Evolutionary conservation across 2,113 vertebrate species (phyloP).

Genomic region (Bambusicola thoracicus): DNA sequence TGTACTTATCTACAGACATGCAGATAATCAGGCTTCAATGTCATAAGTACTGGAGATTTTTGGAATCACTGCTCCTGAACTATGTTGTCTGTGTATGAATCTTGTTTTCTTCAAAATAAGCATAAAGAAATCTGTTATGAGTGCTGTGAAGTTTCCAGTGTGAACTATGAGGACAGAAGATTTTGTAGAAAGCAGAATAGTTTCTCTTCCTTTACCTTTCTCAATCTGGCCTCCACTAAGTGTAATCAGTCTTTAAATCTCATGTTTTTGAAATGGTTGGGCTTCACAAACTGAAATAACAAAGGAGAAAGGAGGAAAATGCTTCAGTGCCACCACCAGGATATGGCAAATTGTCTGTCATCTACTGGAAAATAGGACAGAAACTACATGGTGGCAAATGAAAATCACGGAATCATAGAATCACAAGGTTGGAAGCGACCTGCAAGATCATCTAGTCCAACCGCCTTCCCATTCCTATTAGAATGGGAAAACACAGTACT

Average conservation of each 20-base stretch:
- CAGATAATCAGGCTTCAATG: not conserved
- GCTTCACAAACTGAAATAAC: not conserved
- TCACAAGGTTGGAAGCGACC: too few species aligned
- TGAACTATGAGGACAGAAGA: not conserved
- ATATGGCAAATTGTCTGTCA: not conserved
- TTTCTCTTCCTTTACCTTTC: not conserved
- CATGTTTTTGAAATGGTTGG: not conserved
- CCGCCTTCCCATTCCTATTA: too few species aligned
- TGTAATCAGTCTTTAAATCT: not conserved
- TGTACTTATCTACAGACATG: not conserved
- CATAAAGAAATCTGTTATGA: not conserved
- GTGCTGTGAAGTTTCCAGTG: not conserved
- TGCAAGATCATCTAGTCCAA: too few species aligned
- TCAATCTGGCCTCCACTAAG: not conserved
- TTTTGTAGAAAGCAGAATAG: not conserved
- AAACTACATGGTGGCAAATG: not conserved
- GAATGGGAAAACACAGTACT: not conserved
- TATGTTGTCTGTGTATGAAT: not conserved
- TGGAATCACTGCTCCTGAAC: not conserved
- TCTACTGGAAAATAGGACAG: not conserved
- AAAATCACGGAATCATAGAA: too few species aligned
- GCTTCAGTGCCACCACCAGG: not conserved
- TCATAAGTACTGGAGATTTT: not conserved
- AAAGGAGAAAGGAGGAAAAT: not conserved
- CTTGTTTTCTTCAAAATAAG: not conserved